Percentiles rank a stretch among this genome's conserved stretches.
Evolutionary conservation across 2,888 invertebrate genomes (phyloP).

Genomic region (Gandaritis pyraliata): DNA sequence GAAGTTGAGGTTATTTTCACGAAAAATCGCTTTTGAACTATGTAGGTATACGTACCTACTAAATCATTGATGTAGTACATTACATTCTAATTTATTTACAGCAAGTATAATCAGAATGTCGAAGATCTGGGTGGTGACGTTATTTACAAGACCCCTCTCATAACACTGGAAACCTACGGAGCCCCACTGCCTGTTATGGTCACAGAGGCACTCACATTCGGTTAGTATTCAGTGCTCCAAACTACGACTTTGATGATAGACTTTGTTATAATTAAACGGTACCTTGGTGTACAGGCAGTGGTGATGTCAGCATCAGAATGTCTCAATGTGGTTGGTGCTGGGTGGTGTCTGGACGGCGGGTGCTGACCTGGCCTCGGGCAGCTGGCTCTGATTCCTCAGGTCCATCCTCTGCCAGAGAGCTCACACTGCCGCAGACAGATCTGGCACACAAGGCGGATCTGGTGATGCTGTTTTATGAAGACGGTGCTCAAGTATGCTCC

Average conservation of each 20-base stretch:
- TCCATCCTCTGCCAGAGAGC: slow-evolving; percentile 88
- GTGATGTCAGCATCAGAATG: slow-evolving; percentile 86
- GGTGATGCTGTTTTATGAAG: slow-evolving; percentile 87
- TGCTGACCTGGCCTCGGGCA: slow-evolving; percentile 93
- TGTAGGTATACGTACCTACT: too few species aligned
- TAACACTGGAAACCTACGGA: slow-evolving; percentile 92
- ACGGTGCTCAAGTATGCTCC: slow-evolving; percentile 66
- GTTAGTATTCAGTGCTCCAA: slow-evolving; percentile 71
- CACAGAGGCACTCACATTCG: slow-evolving; percentile 93
- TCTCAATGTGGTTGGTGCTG: slow-evolving; percentile 91
- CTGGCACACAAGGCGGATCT: slow-evolving; percentile 95
- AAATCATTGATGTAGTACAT: not conserved
- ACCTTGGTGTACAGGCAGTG: slow-evolving; percentile 65
- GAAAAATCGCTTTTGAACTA: not conserved
- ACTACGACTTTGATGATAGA: too few species aligned
- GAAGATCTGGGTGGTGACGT: slow-evolving; percentile 85
- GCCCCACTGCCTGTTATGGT: slow-evolving; percentile 93
- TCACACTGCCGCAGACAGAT: slow-evolving; percentile 95
- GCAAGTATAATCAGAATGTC: slow-evolving; percentile 62
- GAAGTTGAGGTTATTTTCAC: slow-evolving; percentile 21
- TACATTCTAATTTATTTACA: slow-evolving; percentile 43
- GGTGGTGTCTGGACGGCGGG: slow-evolving; percentile 93
- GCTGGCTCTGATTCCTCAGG: slow-evolving; percentile 49
- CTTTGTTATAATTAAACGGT: too few species aligned
- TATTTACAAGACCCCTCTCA: slow-evolving; percentile 89